Percentiles rank a stretch among this genome's conserved stretches.
These are phyloP conservation scores for Boleophthalmus pectinirostris DNA, from an alignment of 2,113 vertebrate species.

Conservation along the genomic window DNA sequence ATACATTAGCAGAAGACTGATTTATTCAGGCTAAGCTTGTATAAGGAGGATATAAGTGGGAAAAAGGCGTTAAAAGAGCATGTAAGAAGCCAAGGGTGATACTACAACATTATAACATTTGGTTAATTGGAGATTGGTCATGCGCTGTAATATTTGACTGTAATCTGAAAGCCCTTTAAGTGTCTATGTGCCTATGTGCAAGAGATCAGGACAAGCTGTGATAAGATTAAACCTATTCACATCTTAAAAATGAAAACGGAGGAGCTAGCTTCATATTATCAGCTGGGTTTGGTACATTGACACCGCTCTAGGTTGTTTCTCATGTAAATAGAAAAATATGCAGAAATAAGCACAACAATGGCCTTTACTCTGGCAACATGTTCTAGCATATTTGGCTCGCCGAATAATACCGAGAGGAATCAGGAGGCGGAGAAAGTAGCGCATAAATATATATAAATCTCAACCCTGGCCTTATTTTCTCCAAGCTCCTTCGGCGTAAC, in stretches of 20 bases:
- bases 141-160: constrained; percentile 77
- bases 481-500: constrained; percentile 62
- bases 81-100: constrained; percentile 75
- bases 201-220: constrained; percentile 68
- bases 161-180: constrained; percentile 77
- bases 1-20: constrained; percentile 72
- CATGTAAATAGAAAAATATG: constrained; percentile 47
- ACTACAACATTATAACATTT: constrained; percentile 76
- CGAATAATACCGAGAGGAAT: constrained; percentile 54
- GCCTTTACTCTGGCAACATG: constrained; percentile 12
- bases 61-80: constrained; percentile 71
- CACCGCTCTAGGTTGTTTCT: constrained; percentile 56
- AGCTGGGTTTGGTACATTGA: constrained; percentile 45
- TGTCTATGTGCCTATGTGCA: constrained; percentile 39
- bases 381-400: constrained; percentile 33
- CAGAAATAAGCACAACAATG: constrained; percentile 37
- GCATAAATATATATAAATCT: constrained; percentile 59
- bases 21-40: constrained; percentile 80
- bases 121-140: constrained; percentile 83
- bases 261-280: constrained; percentile 61
- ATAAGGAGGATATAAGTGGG: constrained; percentile 61
- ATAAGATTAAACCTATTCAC: constrained; percentile 77
- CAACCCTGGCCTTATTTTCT: constrained; percentile 66
- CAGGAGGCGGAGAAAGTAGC: constrained; percentile 62
- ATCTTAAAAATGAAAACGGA: constrained; percentile 63